These are phyloP conservation scores for Girardinus metallicus DNA, from an alignment of 2,797 vertebrate species.

Conservation along the genomic window DNA sequence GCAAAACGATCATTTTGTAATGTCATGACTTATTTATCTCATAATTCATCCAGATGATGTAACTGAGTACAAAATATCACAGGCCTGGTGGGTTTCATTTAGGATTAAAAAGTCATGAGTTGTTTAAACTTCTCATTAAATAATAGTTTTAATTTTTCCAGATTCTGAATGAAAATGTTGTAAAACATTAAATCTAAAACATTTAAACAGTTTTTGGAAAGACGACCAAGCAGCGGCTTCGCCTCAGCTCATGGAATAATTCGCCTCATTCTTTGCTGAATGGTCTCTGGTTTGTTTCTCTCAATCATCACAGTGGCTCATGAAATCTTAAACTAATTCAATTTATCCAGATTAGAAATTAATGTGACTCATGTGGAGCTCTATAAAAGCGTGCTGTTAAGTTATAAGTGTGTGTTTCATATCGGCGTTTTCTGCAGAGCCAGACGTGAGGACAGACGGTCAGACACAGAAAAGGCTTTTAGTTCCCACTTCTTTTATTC, in stretches of 20 bases:
- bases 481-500: not conserved
- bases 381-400: conserved; percentile 13
- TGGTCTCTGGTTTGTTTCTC: not conserved
- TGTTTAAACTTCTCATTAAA: not conserved
- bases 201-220: not conserved
- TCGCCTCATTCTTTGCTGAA: not conserved
- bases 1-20: not conserved
- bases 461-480: not conserved
- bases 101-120: not conserved
- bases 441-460: not conserved
- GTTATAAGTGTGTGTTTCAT: not conserved
- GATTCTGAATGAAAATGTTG: not conserved
- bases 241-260: too few species aligned
- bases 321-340: conserved; percentile 6
- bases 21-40: not conserved
- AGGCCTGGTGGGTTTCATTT: not conserved
- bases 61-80: not conserved
- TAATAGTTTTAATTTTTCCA: not conserved
- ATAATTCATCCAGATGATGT: not conserved
- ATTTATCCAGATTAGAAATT: conserved; percentile 24
- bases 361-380: conserved; percentile 18
- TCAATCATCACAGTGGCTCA: conserved; percentile 18
- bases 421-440: not conserved
- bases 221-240: too few species aligned
- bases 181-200: not conserved